Conservation (phyloP, 2,113 vertebrate genomes). For the Cyrtonyx montezumae region DNA sequence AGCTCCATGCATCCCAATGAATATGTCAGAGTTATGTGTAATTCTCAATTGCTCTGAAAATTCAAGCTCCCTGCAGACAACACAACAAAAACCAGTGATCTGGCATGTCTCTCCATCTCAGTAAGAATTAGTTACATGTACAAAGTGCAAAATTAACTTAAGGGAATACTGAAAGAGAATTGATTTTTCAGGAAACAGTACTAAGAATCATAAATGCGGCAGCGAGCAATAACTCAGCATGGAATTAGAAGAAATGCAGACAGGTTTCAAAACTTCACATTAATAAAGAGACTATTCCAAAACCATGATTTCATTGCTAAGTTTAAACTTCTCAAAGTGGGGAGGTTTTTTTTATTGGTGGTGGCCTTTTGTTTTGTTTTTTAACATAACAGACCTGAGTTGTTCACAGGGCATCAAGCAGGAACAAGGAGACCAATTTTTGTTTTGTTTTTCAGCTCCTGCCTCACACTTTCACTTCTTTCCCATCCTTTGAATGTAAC, state of each 20-base stretch:
- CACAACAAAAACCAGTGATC: not conserved
- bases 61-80: slow-evolving; percentile 83
- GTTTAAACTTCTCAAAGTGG: not conserved
- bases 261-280: not conserved
- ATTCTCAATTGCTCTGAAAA: slow-evolving; percentile 92
- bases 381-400: not conserved
- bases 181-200: not conserved
- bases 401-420: not conserved
- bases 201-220: not conserved
- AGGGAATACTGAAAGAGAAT: not conserved
- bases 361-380: no score
- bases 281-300: not conserved
- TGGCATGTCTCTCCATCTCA: not conserved
- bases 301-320: not conserved
- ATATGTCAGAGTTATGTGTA: slow-evolving; percentile 96
- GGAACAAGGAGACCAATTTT: not conserved
- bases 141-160: not conserved
- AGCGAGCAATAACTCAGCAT: not conserved
- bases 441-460: not conserved
- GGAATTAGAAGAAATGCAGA: not conserved
- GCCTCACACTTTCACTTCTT: not conserved
- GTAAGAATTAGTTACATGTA: not conserved
- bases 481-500: not conserved
- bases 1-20: slow-evolving; percentile 97
- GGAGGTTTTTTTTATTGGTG: no score